phyloP scores from a whole-genome alignment of 2,888 invertebrate species.

The Prostheceraeus crozeri region DNA sequence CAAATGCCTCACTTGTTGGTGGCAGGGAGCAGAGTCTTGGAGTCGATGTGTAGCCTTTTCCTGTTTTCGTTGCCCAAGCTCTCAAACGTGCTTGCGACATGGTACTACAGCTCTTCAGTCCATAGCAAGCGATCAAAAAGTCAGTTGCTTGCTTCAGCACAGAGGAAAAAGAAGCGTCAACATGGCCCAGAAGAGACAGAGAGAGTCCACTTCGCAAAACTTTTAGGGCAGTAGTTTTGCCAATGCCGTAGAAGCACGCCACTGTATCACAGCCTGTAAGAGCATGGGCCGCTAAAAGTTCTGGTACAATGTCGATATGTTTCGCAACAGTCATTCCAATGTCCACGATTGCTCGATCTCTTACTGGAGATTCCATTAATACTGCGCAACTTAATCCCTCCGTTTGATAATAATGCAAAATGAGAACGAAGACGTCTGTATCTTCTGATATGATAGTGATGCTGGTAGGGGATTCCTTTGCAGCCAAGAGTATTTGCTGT shows the following conservation, averaged over 20 bases:
- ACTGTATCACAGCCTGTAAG: slow-evolving; percentile 18
- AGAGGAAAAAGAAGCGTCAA: neutral
- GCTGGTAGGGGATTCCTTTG: slow-evolving; percentile 1
- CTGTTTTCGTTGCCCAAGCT: slow-evolving; percentile 11
- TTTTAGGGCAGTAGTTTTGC: slow-evolving; percentile 12
- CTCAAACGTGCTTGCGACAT: slow-evolving; percentile 8
- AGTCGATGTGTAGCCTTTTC: neutral
- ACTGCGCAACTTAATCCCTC: neutral
- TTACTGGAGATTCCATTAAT: slow-evolving; percentile 6
- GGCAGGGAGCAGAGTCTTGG: slow-evolving; percentile 16
- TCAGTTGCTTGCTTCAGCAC: neutral
- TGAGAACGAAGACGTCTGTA: slow-evolving; percentile 27
- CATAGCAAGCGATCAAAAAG: slow-evolving; percentile 1
- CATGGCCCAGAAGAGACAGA: neutral
- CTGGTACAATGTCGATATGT: neutral
- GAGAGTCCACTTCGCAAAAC: slow-evolving; percentile 10
- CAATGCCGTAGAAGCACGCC: slow-evolving; percentile 14
- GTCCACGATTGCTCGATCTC: slow-evolving; percentile 4
- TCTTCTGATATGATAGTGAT: slow-evolving; percentile 27
- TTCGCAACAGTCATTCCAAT: slow-evolving; percentile 12
- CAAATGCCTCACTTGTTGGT: slow-evolving; percentile 16
- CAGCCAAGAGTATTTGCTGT: slow-evolving; percentile 21
- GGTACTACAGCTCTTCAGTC: neutral
- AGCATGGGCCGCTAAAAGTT: slow-evolving; percentile 14
- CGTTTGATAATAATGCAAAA: slow-evolving; percentile 25